Conservation (phyloP, 2,113 vertebrate genomes). For the Hemiscyllium ocellatum region DNA sequence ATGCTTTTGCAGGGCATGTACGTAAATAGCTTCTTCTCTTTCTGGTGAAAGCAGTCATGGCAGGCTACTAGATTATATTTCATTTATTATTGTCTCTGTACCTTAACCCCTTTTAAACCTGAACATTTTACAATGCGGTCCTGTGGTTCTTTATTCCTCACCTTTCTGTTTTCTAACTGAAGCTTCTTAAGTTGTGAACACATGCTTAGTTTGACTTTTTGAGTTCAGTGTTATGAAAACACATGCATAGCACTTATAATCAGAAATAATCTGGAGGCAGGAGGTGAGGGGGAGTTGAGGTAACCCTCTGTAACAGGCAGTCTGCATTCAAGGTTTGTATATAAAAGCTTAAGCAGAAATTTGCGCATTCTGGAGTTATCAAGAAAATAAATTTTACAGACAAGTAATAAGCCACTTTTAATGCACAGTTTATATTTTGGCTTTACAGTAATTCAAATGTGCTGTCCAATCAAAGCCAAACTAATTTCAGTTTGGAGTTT, state of each 20-base stretch:
- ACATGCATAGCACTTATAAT: neutral
- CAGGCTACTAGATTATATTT: slow-evolving; percentile 45
- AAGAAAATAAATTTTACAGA: neutral
- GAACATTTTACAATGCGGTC: slow-evolving; percentile 7
- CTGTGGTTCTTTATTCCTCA: neutral
- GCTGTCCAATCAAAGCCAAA: neutral
- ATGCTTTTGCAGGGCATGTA: slow-evolving; percentile 39
- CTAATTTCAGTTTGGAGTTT: neutral
- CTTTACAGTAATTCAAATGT: slow-evolving; percentile 4
- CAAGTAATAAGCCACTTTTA: slow-evolving; percentile 24
- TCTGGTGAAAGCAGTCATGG: slow-evolving; percentile 40
- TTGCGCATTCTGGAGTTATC: slow-evolving; percentile 1
- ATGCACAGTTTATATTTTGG: neutral
- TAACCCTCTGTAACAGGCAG: neutral
- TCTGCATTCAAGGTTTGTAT: neutral
- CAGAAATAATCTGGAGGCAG: neutral
- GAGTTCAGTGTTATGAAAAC: neutral
- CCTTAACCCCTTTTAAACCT: slow-evolving; percentile 43
- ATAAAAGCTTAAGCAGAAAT: neutral
- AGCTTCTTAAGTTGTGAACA: neutral
- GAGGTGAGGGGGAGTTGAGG: neutral
- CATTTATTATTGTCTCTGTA: slow-evolving; percentile 41
- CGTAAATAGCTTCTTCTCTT: slow-evolving; percentile 33
- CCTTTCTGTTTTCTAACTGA: neutral
- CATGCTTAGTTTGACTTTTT: neutral